These are phyloP conservation scores for Passer montanus DNA, from an alignment of 2,113 vertebrate species.

Conservation along the genomic window DNA sequence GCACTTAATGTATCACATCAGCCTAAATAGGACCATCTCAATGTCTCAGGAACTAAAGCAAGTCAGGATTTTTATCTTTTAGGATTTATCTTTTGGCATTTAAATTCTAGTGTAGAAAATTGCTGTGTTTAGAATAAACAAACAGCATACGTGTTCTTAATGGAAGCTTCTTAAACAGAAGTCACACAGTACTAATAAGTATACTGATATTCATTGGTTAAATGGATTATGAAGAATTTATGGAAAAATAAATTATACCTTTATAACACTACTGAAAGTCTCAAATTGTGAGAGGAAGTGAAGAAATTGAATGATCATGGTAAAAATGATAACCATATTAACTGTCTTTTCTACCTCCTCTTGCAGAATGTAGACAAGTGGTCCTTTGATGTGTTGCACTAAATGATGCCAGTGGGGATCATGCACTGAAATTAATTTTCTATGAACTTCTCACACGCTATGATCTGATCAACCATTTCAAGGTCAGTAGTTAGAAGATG, in stretches of 20 bases:
- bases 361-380: conserved; percentile 92
- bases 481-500: conserved; percentile 79
- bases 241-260: not conserved
- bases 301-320: not conserved
- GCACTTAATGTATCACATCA: not conserved
- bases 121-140: not conserved
- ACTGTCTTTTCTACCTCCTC: not conserved
- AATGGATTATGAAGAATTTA: not conserved
- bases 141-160: not conserved
- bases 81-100: not conserved
- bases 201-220: not conserved
- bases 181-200: not conserved
- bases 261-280: not conserved
- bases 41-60: not conserved
- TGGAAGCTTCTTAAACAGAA: not conserved
- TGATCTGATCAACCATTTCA: conserved; percentile 95
- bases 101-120: not conserved
- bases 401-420: conserved; percentile 93
- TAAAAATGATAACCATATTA: not conserved
- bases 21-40: not conserved
- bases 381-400: conserved; percentile 96
- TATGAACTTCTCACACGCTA: conserved; percentile 97
- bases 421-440: conserved; percentile 97
- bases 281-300: not conserved
- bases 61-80: not conserved